These are phyloP conservation scores for Aphaenogaster rudis DNA, from an alignment of 1,140 invertebrate genomes.

Conservation along the genomic window DNA sequence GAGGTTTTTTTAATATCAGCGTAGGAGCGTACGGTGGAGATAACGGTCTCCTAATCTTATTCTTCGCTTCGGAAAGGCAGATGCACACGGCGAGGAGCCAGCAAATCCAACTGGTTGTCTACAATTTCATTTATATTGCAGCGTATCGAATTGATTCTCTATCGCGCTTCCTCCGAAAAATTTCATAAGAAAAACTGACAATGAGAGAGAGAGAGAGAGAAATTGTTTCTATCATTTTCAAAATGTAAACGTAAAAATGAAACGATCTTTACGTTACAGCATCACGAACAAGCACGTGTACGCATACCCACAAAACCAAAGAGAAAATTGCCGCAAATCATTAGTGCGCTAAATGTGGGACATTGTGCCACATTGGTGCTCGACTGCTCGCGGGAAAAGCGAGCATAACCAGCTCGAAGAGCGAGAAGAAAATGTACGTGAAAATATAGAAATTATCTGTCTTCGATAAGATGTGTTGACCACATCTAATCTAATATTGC, in stretches of 20 bases:
- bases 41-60: conserved; percentile 78
- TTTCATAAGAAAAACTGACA: neutral
- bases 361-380: conserved; percentile 80
- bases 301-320: conserved; percentile 55
- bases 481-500: neutral
- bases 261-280: conserved; percentile 64
- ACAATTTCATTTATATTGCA: conserved; percentile 57
- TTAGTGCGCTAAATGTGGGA: conserved; percentile 76
- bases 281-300: neutral
- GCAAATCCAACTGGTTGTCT: conserved; percentile 78
- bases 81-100: conserved; percentile 77
- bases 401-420: conserved; percentile 61
- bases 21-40: conserved; percentile 71
- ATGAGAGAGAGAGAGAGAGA: neutral
- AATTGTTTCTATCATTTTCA: neutral
- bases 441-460: conserved; percentile 44
- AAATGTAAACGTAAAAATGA: neutral
- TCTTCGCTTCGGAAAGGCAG: conserved; percentile 79
- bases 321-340: conserved; percentile 67
- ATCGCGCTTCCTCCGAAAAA: neutral
- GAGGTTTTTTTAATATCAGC: conserved; percentile 80
- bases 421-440: conserved; percentile 55
- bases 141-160: neutral
- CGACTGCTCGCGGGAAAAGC: conserved; percentile 74
- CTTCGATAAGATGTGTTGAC: neutral